Evolutionary conservation across 2,888 invertebrate species (phyloP), one percentile per base, ranked within the genome.

Genomic region (Eumacrocentrus americanus): DNA sequence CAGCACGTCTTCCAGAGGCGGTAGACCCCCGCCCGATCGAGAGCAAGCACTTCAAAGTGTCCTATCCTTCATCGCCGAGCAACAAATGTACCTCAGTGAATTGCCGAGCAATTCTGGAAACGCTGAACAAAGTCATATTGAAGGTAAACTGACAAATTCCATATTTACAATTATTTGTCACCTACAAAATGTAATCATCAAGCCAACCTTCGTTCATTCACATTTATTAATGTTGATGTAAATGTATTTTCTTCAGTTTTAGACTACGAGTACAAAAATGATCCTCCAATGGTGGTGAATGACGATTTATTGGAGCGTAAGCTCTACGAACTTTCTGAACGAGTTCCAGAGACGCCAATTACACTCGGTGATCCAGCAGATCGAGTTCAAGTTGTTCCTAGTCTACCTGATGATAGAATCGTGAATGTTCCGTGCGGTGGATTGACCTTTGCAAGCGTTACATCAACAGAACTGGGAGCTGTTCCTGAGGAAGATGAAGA

Each of bases 41-140:
- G 89, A 90, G 74, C 86, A 87, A 70, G 88, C 89, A 0, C 81
- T 90, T 25, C 90, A 90, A 73, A 90, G 88, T 71, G 90, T 91
- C 1, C 82, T 91, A 3, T 87, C 88, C 60, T 91, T 91, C 77
- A 89, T 91, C 67, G 90, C 89, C 3, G 90, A 91, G 70, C 90
- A 91, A 74, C 90, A 90, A 71, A 88, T 89, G 74, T 90, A 90
- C 75, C 70, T 78, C 34, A 67, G 75, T 23, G 77, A 77, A 59
- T 59, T 71, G 46, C 76, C 77, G 18, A 71, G 67, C 35, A 70
- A 70, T 61, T 67, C 70, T 0, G 47, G 61, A 9, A 47, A 20
- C 20, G 35, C 29, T 40, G 72, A 73, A 35, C 72, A 59, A 11
- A 54, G 40, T 46, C 59, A 59, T 9, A 42, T 62, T 47, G 72